Evolutionary conservation across 2,113 vertebrate genomes (phyloP), one percentile per base, ranked within the genome.

Genomic region (Leucoraja erinaceus): DNA sequence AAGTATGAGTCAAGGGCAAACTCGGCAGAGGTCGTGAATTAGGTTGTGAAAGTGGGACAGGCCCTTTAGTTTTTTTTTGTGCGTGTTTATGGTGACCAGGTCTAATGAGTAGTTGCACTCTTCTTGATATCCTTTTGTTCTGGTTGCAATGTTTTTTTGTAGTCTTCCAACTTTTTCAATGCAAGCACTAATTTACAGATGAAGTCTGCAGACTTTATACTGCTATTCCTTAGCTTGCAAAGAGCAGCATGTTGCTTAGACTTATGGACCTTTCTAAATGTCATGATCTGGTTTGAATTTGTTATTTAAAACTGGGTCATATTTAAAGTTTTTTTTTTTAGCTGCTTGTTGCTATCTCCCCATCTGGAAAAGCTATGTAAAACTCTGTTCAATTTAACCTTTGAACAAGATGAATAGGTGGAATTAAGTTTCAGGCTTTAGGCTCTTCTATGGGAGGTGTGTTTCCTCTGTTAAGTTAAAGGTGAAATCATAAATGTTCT

Each of bases 351-450:
- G n/a, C 83, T 66, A 31, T 63, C 28, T 88, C 6, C 83, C 59
- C 59, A 63, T 63, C 83, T 14, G 59, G 59, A 66, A 88, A 88
- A 88, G 5, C 56, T 18, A 88, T 63, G 14, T 63, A 88, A 88
- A 88, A 88, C n/a, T 18, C 59, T 31, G 59, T 88, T 63, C 83
- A 14, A 28, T 88, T 88, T 63, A 88, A 88, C 59, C 81, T 86
- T 86, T 88, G 59, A 61, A 63, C 83, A 14, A 59, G 83, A 61
- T 63, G 81, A 66, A 63, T 86, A 61, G 81, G 8, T 66, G 59
- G 14, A 88, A 88, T 66, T 63, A 88, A 63, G 11, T 31, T 88
- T 31, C 59, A 88, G 59, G 83, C 59, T 88, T 88, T 63, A 31
- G 83, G 28, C 59, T 3, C 83, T 88, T 86, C 11, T 4, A 10